Base-by-base conservation (phyloP, 2,888 invertebrate species). In the Gastrophysa polygoni region DNA sequence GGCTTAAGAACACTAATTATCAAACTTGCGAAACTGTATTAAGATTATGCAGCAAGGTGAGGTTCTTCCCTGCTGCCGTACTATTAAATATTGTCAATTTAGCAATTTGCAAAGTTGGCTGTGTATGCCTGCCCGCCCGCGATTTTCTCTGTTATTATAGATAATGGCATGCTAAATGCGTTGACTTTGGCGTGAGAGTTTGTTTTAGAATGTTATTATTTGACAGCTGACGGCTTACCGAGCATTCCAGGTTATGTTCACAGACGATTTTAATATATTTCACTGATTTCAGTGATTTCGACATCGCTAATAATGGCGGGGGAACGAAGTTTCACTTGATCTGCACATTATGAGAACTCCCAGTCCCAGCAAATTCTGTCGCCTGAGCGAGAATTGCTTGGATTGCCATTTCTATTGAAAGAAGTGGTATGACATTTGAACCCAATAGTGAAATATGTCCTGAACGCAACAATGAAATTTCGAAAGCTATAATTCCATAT, bases 1-100 rank as follows among this genome's bases (percentile, higher is more conserved):
- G 74, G 79, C 80, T 81, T 81, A 81, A 81, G 80, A 81, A 79
- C 80, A 80, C 81, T 81, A 81, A 81, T 81, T 81, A 81, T 81
- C 80, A 80, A 81, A 81, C 79, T 81, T 81, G 78, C 62, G 78
- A 80, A 81, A 81, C 81, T 81, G 81, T 81, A 81, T 81, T 81
- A 81, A 81, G 81, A 81, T 81, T 81, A 81, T 80, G 79, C 77
- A 76, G 73, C 73, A 74, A 74, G 75, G 75, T 75, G 73, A 73
- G 76, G 75, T 59, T 59, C 59, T 60, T 52, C 58, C 59, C 61
- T 51, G 47, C 63, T 59, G 56, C 63, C 54, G 54, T 63, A 63
- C 59, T 76, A 78, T 80, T 80, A 80, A 81, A 81, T 81, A 81
- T 81, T 80, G 81, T 81, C 81, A 80, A 81, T 81, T 80, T 80